These are phyloP conservation scores for Onychomys leucogaster DNA, from an alignment of 2,797 vertebrate species.

Conservation along the genomic window DNA sequence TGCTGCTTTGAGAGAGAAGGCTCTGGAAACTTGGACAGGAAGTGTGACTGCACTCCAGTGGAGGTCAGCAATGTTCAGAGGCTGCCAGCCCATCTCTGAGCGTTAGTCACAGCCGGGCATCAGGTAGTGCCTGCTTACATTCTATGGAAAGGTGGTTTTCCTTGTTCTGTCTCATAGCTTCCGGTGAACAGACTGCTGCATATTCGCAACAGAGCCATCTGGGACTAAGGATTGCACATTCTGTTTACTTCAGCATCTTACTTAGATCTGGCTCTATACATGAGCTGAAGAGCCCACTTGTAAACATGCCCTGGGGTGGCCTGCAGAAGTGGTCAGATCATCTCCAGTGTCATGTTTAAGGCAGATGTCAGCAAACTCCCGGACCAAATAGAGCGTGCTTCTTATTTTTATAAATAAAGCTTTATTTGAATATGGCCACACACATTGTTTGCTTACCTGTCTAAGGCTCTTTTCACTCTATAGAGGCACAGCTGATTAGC, in stretches of 20 bases:
- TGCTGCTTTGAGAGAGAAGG: constrained; percentile 64
- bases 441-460: background rate
- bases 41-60: background rate
- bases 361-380: background rate
- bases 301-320: background rate
- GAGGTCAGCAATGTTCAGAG: constrained; percentile 15
- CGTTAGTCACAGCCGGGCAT: background rate
- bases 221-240: background rate
- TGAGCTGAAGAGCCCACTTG: background rate
- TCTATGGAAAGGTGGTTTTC: background rate
- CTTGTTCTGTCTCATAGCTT: background rate
- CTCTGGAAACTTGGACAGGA: constrained; percentile 76
- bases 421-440: background rate
- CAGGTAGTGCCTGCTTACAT: background rate
- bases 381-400: background rate
- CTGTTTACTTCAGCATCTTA: background rate
- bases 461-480: background rate
- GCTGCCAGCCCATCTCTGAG: background rate
- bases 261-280: background rate
- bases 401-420: constrained; percentile 39
- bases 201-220: background rate
- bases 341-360: background rate
- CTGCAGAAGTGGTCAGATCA: background rate
- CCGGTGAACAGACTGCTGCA: background rate
- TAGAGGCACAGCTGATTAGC: background rate